phyloP scores from a whole-genome alignment of 1,140 invertebrate genomes.

The Camponotus vicinus region DNA sequence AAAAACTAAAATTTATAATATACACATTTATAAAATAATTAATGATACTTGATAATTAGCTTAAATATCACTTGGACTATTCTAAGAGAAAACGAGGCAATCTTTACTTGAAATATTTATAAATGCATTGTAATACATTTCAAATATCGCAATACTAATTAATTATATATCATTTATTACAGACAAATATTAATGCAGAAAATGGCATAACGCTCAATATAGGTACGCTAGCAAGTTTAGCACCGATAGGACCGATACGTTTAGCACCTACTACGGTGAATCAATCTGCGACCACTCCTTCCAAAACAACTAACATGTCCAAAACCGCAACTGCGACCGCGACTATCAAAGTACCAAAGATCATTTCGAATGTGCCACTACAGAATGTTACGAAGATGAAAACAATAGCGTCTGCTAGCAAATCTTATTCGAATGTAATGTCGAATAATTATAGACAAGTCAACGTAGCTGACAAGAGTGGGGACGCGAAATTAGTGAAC shows the following conservation, averaged over 20 bases:
- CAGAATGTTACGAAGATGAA: constrained; percentile 78
- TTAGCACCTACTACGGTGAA: constrained; percentile 75
- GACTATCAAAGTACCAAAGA: constrained; percentile 74
- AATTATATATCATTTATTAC: constrained; percentile 40
- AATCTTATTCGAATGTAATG: constrained; percentile 76
- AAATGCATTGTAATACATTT: background rate
- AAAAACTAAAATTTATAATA: background rate
- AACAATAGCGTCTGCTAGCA: constrained; percentile 76
- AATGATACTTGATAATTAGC: too few species aligned
- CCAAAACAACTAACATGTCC: constrained; percentile 51
- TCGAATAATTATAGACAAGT: constrained; percentile 77
- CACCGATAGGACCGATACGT: constrained; percentile 84
- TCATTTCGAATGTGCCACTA: constrained; percentile 68
- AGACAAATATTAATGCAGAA: constrained; percentile 73
- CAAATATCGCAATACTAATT: background rate
- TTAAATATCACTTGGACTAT: too few species aligned
- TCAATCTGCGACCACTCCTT: constrained; percentile 49
- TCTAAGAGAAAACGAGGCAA: too few species aligned
- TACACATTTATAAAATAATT: constrained; percentile 23
- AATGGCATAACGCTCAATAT: constrained; percentile 85
- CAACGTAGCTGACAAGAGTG: constrained; percentile 71
- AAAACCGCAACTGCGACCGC: constrained; percentile 61
- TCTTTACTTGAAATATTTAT: background rate
- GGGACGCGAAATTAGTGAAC: constrained; percentile 76
- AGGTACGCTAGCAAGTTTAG: constrained; percentile 84